phyloP scores from a whole-genome alignment of 1,140 invertebrate species.

The Contarinia nasturtii region DNA sequence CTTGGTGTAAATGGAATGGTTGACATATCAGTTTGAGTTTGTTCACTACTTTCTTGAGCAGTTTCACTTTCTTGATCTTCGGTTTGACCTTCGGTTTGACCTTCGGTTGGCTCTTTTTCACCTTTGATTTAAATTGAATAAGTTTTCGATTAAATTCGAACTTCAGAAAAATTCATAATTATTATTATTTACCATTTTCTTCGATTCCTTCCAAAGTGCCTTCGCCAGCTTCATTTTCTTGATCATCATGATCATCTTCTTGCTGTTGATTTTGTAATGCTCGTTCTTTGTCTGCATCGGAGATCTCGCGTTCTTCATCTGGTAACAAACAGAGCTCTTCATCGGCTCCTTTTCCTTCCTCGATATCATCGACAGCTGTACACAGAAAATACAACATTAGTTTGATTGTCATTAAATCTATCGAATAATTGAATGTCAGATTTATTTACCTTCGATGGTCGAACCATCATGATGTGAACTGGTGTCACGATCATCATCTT shows the following conservation, averaged over 20 bases:
- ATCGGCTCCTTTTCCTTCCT: constrained; percentile 28
- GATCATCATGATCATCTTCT: constrained; percentile 22
- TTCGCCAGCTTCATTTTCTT: constrained; percentile 8
- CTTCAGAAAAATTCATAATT: no score
- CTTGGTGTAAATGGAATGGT: constrained; percentile 14
- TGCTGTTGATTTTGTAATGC: constrained; percentile 31
- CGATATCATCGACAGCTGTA: constrained; percentile 13
- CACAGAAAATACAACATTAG: constrained; percentile 11
- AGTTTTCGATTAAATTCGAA: no score
- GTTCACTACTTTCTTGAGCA: constrained; percentile 12
- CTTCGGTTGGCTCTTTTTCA: no score
- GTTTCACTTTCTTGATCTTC: constrained; percentile 16
- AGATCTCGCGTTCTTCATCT: constrained; percentile 36
- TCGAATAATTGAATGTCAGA: no score
- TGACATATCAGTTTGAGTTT: no score
- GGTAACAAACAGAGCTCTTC: constrained; percentile 34
- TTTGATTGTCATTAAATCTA: no score
- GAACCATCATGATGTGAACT: background rate
- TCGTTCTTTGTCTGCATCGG: constrained; percentile 37
- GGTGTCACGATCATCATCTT: constrained; percentile 2
- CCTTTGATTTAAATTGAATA: background rate
- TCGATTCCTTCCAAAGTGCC: background rate
- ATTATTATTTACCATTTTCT: no score
- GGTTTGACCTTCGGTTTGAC: constrained; percentile 2
- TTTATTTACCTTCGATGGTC: constrained; percentile 11